Conservation (phyloP, 2,888 invertebrate genomes). For the Drosophila merina region DNA sequence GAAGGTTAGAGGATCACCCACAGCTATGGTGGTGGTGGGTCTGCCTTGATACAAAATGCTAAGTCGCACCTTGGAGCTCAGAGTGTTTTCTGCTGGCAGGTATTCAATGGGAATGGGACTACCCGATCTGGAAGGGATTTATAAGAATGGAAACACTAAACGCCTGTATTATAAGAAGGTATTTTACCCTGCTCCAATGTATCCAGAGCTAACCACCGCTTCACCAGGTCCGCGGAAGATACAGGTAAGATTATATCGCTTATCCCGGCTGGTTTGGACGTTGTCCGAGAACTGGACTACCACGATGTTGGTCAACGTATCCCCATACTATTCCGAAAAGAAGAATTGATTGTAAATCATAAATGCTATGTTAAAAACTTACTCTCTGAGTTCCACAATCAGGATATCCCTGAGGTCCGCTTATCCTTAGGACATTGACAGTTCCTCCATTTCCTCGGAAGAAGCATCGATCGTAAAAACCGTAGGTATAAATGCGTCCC, state of each 20-base stretch:
- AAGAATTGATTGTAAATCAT: constrained; percentile 1
- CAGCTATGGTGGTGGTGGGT: constrained; percentile 96
- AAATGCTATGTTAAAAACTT: constrained; percentile 30
- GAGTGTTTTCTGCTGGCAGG: constrained; percentile 94
- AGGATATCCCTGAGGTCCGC: constrained; percentile 96
- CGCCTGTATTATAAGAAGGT: neutral
- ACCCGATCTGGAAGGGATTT: constrained; percentile 88
- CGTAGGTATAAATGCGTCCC: constrained; percentile 95
- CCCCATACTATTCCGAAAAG: constrained; percentile 90
- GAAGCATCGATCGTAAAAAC: constrained; percentile 95
- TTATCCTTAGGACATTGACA: constrained; percentile 92
- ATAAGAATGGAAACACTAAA: rapidly evolving
- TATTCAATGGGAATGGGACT: constrained; percentile 97
- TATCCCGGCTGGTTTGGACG: constrained; percentile 95
- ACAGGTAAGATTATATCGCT: constrained; percentile 96
- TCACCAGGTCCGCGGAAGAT: constrained; percentile 96
- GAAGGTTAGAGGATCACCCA: constrained; percentile 95
- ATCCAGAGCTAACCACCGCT: constrained; percentile 96
- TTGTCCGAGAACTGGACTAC: constrained; percentile 97
- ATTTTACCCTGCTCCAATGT: constrained; percentile 94
- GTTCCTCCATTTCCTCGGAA: constrained; percentile 95
- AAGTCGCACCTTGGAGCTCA: constrained; percentile 94
- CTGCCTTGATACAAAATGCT: constrained; percentile 94
- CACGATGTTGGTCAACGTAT: constrained; percentile 96
- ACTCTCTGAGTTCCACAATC: constrained; percentile 96